Evolutionary conservation across 2,113 vertebrate genomes (phyloP).

Genomic region (Chrysochloris asiatica): DNA sequence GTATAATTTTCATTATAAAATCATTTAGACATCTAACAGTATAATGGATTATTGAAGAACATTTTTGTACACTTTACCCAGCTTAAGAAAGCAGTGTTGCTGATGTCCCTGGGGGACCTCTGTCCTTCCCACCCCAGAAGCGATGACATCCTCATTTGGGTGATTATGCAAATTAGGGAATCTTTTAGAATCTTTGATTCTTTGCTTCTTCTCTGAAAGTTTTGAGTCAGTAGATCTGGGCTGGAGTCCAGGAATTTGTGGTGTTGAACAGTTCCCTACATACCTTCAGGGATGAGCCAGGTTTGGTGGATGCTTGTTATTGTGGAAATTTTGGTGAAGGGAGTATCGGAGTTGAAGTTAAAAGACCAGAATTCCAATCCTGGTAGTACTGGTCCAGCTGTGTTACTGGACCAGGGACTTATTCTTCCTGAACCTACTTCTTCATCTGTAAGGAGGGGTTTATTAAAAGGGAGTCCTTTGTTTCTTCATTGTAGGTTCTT

Average conservation of each 20-base stretch:
- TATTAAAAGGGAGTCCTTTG: not conserved
- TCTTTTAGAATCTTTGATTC: not conserved
- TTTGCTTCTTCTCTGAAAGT: not conserved
- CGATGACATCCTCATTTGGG: not conserved
- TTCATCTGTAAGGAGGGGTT: not conserved
- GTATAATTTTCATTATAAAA: not conserved
- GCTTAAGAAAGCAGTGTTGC: not conserved
- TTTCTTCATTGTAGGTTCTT: not conserved
- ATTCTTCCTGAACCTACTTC: not conserved
- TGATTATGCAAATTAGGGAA: not conserved
- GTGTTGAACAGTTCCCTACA: not conserved
- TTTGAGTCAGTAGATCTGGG: not conserved
- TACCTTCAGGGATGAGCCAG: not conserved
- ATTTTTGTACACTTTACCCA: not conserved
- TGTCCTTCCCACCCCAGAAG: not conserved
- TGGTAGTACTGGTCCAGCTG: not conserved
- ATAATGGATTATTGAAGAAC: not conserved
- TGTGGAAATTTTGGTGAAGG: too few species aligned
- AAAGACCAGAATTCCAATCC: not conserved
- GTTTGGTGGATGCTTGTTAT: rapidly evolving
- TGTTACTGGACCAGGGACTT: too few species aligned
- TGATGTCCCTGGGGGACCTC: too few species aligned
- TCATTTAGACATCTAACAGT: not conserved
- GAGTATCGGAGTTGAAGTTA: not conserved
- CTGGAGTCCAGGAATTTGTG: not conserved